Percentiles rank a stretch among this genome's conserved stretches.
phyloP scores from a whole-genome alignment of 2,113 vertebrate species.

The Micronisus gabar region DNA sequence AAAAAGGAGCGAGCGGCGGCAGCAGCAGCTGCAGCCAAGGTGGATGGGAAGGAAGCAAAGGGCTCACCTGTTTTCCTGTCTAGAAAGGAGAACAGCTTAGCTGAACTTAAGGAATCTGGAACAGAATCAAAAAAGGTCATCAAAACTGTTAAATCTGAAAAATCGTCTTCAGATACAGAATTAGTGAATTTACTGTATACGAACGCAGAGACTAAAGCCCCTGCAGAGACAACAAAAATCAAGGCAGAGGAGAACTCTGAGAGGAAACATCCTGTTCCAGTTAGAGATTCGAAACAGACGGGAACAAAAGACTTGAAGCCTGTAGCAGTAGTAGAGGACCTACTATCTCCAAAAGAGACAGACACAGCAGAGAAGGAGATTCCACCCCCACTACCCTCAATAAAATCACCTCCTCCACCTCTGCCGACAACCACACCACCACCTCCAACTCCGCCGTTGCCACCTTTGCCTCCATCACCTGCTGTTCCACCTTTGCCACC shows the following conservation, averaged over 20 bases:
- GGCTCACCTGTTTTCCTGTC: conserved; percentile 71
- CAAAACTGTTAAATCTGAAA: conserved; percentile 72
- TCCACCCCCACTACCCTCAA: conserved; percentile 69
- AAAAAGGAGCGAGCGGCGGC: conserved; percentile 93
- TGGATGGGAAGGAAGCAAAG: conserved; percentile 75
- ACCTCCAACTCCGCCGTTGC: conserved; percentile 72
- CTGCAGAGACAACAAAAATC: conserved; percentile 57
- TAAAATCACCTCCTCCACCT: conserved; percentile 76
- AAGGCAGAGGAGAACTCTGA: conserved; percentile 76
- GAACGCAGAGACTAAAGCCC: conserved; percentile 67
- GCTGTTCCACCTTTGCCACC: conserved; percentile 66
- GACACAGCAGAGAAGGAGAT: conserved; percentile 72
- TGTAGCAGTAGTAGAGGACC: conserved; percentile 64
- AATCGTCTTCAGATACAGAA: conserved; percentile 66
- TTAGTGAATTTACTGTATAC: conserved; percentile 4
- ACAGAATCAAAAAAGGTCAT: conserved; percentile 72
- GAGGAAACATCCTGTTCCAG: conserved; percentile 63
- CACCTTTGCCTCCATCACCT: conserved; percentile 73
- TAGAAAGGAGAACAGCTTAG: conserved; percentile 73
- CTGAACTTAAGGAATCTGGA: conserved; percentile 67
- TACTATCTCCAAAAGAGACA: conserved; percentile 70
- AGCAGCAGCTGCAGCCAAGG: conserved; percentile 84
- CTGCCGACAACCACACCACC: conserved; percentile 79
- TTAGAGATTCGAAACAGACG: conserved; percentile 67
- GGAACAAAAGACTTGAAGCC: conserved; percentile 74